Base-by-base conservation (phyloP, 1,140 invertebrate species). In the Aphelenchoides fujianensis region DNA sequence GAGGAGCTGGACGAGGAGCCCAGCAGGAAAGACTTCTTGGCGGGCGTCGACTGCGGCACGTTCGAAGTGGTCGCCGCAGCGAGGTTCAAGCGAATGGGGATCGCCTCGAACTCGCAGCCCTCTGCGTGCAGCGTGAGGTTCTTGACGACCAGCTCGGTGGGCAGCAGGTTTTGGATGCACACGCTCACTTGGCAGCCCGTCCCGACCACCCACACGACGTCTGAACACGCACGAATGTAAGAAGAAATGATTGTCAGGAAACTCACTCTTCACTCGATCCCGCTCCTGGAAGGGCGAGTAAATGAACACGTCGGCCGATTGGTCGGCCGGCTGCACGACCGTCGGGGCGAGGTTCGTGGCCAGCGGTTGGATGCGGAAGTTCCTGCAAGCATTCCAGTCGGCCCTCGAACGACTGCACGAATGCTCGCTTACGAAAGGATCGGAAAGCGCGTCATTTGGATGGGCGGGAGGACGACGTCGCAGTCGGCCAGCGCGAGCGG, bases 251-350 rank as follows among this genome's bases (percentile, higher is more conserved):
- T n/a, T n/a, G n/a, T n/a, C n/a, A n/a, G n/a, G 27, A 67, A 9
- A 32, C n/a, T n/a, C n/a, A 82, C 81, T 72, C 67, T 76, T 73
- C 36, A 68, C 55, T 62, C 68, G 71, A 30, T 72, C 75, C 16
- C 67, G 16, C 63, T 81, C 69, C 68, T 83, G 79, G 48, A 83
- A 83, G 28, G 82, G 81, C 2, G 81, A 83, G 67, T 84, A 84
- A 52, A 83, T 83, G 36, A 84, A 83, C 35, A 83, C 82, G 32
- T 75, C 68, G 5, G 72, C 67, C 27, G n/a, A n/a, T 37, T 70
- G 34, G 31, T 71, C 70, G 12, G 67, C 63, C 0, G 69, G 37
- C n/a, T 75, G 59, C 9, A 76, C 52, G 9, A 84, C 71, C 36
- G 35, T 78, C n/a, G 81, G 82, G 7, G 80, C 78, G 28, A 82